A percentile compares a stretch with the other conserved stretches of the same genome.
Evolutionary conservation across 2,797 vertebrate species (phyloP).

Genomic region (Echiichthys vipera): DNA sequence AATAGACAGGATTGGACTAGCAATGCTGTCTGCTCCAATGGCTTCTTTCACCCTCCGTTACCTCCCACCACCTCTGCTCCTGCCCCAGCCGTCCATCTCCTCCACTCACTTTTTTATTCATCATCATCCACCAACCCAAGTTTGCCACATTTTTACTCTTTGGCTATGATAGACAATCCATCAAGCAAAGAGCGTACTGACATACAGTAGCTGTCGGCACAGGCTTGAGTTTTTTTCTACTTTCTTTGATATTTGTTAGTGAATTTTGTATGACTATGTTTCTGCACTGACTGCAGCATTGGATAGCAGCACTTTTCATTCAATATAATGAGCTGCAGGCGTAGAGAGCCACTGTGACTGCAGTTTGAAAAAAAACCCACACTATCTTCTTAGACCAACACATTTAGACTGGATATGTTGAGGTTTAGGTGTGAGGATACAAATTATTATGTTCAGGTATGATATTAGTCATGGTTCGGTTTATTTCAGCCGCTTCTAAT

Average conservation of each 20-base stretch:
- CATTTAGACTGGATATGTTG: not conserved
- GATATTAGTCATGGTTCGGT: not conserved
- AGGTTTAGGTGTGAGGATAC: not conserved
- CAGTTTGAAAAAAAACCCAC: slow-evolving; percentile 15
- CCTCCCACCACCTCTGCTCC: slow-evolving; percentile 21
- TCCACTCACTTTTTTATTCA: slow-evolving; percentile 64
- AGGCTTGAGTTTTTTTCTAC: slow-evolving; percentile 42
- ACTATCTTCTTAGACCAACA: slow-evolving; percentile 5
- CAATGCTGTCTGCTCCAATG: slow-evolving; percentile 51
- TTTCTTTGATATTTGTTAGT: slow-evolving; percentile 49
- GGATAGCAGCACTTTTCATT: slow-evolving; percentile 28
- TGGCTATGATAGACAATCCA: slow-evolving; percentile 43
- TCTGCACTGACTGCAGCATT: slow-evolving; percentile 33
- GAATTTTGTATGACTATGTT: slow-evolving; percentile 52
- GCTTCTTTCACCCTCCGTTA: slow-evolving; percentile 52
- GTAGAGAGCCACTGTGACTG: not conserved
- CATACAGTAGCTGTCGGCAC: slow-evolving; percentile 47
- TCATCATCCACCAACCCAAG: slow-evolving; percentile 3
- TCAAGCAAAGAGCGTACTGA: slow-evolving; percentile 53
- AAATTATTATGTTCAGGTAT: not conserved
- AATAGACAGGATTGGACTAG: slow-evolving; percentile 56
- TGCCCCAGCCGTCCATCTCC: slow-evolving; percentile 33
- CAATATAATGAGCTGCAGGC: slow-evolving; percentile 27
- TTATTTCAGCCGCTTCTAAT: not conserved
- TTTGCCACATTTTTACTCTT: slow-evolving; percentile 32